Evolutionary conservation across 2,888 invertebrate species (phyloP), one percentile per base, ranked within the genome.

Genomic region (Allygus modestus): DNA sequence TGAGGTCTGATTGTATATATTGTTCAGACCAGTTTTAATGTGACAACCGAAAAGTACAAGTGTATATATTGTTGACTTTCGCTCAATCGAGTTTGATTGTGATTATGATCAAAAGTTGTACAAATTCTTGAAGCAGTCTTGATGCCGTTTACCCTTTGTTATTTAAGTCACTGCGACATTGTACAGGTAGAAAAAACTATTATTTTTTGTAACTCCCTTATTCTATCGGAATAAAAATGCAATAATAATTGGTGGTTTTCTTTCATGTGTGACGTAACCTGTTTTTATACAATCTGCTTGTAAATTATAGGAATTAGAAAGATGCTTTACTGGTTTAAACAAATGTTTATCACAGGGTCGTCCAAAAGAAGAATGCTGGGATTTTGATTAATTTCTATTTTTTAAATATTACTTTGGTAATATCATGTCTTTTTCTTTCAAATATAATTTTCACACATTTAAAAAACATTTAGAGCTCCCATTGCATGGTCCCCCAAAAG

Each of bases 121-220:
- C 79, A 79, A 79, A 79, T 79, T 79, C 58, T 79, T 58, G 54
- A 79, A 37, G 79, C 79, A 33, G 43, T 77, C 51, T 77, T 20
- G 73, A 73, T n/a, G 41, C 73, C 37, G 75, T 77, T 77, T 77
- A 46, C 33, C 79, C 79, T 79, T 54, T 79, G 79, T 79, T 79
- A 37, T 51, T 79, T 79, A 58, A 79, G 79, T 79, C 54, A 79
- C 79, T 79, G 79, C 58, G 58, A 79, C 79, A 37, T 58, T 79
- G 79, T 79, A 79, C 79, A 79, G 79, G 79, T 79, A 79, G 79
- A 51, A 79, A 77, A 79, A 79, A 79, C 79, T 79, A 79, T 79
- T 79, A 79, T 79, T 79, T 79, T 79, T 79, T 79, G 79, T 79
- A 79, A 79, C 79, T 79, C 79, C 79, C 79, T 51, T 79, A 79